Evolutionary conservation across 2,113 vertebrate species (phyloP).

Genomic region (Eulemur rufifrons): DNA sequence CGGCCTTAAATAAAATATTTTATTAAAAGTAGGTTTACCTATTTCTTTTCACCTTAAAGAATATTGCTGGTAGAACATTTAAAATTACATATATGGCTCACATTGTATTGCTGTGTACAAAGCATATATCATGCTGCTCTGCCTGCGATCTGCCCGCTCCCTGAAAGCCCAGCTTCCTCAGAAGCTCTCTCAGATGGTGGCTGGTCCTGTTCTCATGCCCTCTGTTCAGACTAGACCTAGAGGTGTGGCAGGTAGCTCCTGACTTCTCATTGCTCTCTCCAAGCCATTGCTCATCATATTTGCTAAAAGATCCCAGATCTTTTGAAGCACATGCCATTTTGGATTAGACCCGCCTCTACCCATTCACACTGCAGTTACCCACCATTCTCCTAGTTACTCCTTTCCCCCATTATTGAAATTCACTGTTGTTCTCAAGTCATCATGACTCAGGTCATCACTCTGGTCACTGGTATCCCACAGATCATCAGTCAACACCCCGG

Average conservation of each 20-base stretch:
- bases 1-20: background rate
- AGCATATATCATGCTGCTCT: background rate
- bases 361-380: background rate
- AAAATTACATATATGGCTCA: background rate
- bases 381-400: background rate
- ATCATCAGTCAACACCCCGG: background rate
- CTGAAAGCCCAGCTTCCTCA: background rate
- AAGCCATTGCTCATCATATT: background rate
- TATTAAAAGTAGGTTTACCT: background rate
- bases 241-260: background rate
- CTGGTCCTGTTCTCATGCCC: background rate
- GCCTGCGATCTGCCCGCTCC: background rate
- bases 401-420: background rate
- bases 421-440: background rate
- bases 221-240: background rate
- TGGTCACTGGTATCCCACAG: background rate
- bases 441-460: background rate
- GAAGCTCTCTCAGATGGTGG: background rate
- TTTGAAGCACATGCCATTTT: background rate
- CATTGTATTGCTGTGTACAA: background rate
- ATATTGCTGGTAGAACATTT: background rate
- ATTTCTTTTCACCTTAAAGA: background rate
- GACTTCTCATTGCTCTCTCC: background rate
- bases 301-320: background rate
- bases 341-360: background rate